Conservation (phyloP, 2,888 invertebrate species). For the Cephus sareptanus region DNA sequence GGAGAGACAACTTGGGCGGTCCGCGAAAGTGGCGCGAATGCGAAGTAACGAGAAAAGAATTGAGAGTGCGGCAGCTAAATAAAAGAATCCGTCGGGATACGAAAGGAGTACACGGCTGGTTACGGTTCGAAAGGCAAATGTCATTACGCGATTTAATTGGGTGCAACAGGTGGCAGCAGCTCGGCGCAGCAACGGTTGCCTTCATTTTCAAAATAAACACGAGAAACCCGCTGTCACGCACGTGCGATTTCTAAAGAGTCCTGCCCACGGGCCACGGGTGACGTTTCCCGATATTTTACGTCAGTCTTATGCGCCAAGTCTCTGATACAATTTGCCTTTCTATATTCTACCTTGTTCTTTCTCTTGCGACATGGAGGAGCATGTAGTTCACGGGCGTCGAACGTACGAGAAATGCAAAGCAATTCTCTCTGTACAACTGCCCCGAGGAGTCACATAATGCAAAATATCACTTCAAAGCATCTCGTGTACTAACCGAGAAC, state of each 20-base stretch:
- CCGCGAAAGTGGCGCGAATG: not conserved
- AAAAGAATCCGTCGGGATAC: not conserved
- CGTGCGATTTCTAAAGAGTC: slow-evolving; percentile 2
- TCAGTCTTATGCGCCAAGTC: not conserved
- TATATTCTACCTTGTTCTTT: not conserved
- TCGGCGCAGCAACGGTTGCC: not conserved
- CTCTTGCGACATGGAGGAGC: not conserved
- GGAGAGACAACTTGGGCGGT: not conserved
- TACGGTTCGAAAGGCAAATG: slow-evolving; percentile 50
- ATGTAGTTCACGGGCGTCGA: not conserved
- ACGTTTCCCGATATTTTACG: not conserved
- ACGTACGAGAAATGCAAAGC: not conserved
- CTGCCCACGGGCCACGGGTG: not conserved
- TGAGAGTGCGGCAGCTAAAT: not conserved
- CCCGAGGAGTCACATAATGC: not conserved
- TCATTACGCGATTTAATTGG: slow-evolving; percentile 53
- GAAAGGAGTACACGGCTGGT: slow-evolving; percentile 20
- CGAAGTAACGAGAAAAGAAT: not conserved
- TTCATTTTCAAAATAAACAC: slow-evolving; percentile 8
- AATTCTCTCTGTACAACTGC: not conserved
- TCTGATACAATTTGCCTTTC: not conserved
- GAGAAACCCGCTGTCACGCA: not conserved
- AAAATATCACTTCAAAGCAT: not conserved
- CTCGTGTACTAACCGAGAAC: slow-evolving; percentile 64
- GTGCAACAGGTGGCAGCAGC: slow-evolving; percentile 43